Evolutionary conservation across 2,797 vertebrate genomes (phyloP).

Genomic region (Salarias fasciatus): DNA sequence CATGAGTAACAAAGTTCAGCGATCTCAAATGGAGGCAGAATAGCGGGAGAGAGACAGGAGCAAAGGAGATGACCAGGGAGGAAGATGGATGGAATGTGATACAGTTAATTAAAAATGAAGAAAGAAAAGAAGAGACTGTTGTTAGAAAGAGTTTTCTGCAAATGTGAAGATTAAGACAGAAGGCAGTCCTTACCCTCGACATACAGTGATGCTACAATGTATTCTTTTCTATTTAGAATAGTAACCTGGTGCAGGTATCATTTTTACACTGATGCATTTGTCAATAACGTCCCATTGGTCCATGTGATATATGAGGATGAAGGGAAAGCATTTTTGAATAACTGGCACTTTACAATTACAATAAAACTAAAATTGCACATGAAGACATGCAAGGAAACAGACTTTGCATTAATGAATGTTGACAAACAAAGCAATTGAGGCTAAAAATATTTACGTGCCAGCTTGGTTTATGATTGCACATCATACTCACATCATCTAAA

Average conservation of each 20-base stretch:
- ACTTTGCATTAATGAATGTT: too few species aligned
- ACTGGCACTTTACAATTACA: too few species aligned
- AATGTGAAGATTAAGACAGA: constrained; percentile 37
- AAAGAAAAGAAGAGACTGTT: constrained; percentile 16
- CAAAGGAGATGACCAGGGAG: constrained; percentile 21
- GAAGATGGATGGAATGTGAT: constrained; percentile 22
- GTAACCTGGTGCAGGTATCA: neutral
- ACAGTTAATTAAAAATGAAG: constrained; percentile 22
- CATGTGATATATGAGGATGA: too few species aligned
- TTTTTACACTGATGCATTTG: neutral
- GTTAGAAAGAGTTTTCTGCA: constrained; percentile 15
- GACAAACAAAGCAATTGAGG: too few species aligned
- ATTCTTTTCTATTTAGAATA: neutral
- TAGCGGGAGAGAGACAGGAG: constrained; percentile 11
- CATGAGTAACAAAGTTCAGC: constrained; percentile 36
- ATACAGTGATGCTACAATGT: neutral
- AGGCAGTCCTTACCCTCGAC: constrained; percentile 1
- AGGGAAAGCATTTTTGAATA: too few species aligned
- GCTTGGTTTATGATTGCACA: too few species aligned
- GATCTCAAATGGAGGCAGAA: constrained; percentile 21
- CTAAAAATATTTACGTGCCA: too few species aligned
- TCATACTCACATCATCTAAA: neutral
- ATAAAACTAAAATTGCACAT: too few species aligned
- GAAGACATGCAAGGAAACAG: too few species aligned
- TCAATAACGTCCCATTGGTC: too few species aligned